A percentile compares a stretch with the other conserved stretches of the same genome.
phyloP scores from a whole-genome alignment of 1,140 invertebrate species.

The Drosophila chauvacae region DNA sequence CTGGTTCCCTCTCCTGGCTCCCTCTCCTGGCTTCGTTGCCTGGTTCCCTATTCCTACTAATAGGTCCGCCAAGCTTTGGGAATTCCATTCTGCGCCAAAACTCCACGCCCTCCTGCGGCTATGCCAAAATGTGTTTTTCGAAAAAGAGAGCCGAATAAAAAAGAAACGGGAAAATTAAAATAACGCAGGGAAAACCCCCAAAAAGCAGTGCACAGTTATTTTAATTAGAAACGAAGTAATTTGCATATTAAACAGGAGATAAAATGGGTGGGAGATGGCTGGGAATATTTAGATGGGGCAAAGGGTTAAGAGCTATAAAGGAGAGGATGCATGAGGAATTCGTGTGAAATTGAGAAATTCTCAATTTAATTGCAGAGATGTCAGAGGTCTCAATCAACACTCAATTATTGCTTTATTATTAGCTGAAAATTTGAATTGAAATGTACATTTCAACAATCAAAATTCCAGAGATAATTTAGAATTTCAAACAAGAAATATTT shows the following conservation, averaged over 20 bases:
- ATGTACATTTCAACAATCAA: too few relatives aligned
- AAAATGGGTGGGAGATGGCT: neutral
- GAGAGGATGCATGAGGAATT: constrained; percentile 1
- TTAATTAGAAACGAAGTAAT: constrained; percentile 82
- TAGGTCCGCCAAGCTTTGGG: constrained; percentile 59
- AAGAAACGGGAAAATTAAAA: constrained; percentile 41
- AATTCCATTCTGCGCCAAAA: neutral
- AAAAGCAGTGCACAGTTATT: constrained; percentile 78
- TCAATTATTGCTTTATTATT: constrained; percentile 7
- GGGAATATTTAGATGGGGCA: constrained; percentile 1
- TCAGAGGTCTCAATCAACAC: constrained; percentile 6
- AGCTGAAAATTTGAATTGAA: neutral
- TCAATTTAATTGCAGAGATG: constrained; percentile 9
- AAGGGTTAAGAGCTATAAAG: constrained; percentile 1
- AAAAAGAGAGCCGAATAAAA: constrained; percentile 45
- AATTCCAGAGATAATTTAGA: neutral
- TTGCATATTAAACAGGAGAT: constrained; percentile 66
- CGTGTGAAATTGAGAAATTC: constrained; percentile 23
- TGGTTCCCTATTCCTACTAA: constrained; percentile 19
- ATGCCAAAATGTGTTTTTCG: constrained; percentile 68
- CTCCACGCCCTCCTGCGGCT: neutral
- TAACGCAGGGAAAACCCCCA: constrained; percentile 20
- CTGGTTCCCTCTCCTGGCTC: neutral
- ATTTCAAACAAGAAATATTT: neutral
- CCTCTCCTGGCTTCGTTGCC: neutral